A percentile compares a stretch with the other conserved stretches of the same genome.
phyloP scores from a whole-genome alignment of 2,797 vertebrate genomes.

The Catamblyrhynchus diadema region DNA sequence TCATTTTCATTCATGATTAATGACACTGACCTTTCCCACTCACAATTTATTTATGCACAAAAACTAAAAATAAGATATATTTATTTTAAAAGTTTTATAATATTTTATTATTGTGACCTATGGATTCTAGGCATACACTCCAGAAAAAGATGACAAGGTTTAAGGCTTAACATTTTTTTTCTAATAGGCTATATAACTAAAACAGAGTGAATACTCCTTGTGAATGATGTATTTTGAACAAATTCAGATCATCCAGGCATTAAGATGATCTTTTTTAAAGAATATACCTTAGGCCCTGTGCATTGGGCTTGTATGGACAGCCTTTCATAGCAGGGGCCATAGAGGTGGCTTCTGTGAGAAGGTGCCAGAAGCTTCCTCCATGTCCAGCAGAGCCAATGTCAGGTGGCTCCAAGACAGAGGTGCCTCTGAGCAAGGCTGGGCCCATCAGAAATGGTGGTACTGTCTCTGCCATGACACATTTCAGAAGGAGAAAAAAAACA shows the following conservation, averaged over 20 bases:
- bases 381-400: not conserved
- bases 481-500: not conserved
- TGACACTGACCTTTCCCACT: not conserved
- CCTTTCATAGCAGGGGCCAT: not conserved
- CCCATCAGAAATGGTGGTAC: not conserved
- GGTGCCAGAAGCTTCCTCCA: not conserved
- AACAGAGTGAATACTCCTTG: not conserved
- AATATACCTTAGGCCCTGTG: not conserved
- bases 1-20: not conserved
- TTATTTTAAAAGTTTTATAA: not conserved
- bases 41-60: not conserved
- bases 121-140: not conserved
- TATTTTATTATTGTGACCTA: not conserved
- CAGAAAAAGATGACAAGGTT: not conserved
- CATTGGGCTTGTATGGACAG: too few relatives aligned
- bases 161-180: not conserved
- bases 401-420: not conserved
- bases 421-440: not conserved
- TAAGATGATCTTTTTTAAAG: not conserved
- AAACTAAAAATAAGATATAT: not conserved
- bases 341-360: not conserved
- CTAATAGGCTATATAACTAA: not conserved
- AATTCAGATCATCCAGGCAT: not conserved
- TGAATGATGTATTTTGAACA: not conserved
- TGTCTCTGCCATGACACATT: rapidly evolving